Conservation (phyloP, 2,113 vertebrate species). For the Sitta europaea region DNA sequence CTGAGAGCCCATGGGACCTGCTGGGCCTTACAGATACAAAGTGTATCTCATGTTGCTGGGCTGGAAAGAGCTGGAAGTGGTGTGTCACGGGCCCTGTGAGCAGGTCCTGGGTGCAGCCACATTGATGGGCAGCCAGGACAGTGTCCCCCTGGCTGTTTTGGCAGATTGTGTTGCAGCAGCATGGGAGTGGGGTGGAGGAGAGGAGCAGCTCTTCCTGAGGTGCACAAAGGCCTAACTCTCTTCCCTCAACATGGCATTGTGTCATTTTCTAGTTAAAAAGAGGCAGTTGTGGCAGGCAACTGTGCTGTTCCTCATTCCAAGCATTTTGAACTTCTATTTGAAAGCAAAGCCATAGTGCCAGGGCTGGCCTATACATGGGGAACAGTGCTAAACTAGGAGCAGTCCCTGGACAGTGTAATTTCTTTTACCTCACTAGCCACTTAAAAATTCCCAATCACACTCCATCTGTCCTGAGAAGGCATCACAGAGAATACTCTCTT, state of each 20-base stretch:
- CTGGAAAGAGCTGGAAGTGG: neutral
- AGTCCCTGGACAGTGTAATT: neutral
- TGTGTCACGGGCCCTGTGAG: neutral
- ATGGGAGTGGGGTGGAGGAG: neutral
- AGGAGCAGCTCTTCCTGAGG: neutral
- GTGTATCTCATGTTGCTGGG: rapidly evolving
- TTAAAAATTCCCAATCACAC: neutral
- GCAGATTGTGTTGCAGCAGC: neutral
- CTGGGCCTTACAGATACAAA: neutral
- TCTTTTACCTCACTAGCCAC: neutral
- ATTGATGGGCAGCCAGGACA: neutral
- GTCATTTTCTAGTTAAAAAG: neutral
- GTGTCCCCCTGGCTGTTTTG: neutral
- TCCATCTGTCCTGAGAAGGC: neutral
- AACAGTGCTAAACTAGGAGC: neutral
- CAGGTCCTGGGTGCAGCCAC: neutral
- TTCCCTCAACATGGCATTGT: neutral
- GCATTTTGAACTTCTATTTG: neutral
- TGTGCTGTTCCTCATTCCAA: neutral
- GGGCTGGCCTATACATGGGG: neutral
- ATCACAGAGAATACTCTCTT: neutral
- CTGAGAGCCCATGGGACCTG: neutral
- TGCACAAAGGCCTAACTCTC: neutral
- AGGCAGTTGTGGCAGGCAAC: neutral
- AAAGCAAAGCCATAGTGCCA: neutral